Evolutionary conservation across 2,113 vertebrate genomes (phyloP), one percentile per base, ranked within the genome.

Genomic region (Malurus cyaneus): DNA sequence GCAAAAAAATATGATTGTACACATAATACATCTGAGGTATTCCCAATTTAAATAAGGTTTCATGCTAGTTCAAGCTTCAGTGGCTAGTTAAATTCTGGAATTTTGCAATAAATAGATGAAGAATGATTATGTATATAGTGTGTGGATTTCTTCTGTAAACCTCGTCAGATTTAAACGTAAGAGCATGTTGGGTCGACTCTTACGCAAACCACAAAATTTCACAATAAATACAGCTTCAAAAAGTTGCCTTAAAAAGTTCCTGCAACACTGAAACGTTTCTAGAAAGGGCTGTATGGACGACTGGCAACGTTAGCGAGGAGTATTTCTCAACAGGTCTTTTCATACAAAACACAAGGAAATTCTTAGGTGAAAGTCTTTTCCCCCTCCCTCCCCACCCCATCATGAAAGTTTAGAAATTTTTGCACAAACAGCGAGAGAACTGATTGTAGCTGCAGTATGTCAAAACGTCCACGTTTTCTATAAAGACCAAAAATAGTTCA

Each of bases 11-110:
- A 98, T 98, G 98, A 98, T 96, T 97, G 98, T 97, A 98, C 97
- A 96, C 94, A 92, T 92, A 98, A 98, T 97, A 98, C 98, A 98
- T 92, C 98, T 98, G 98, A 98, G 97, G 97, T 97, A 98, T 98
- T 88, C 97, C 96, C 98, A 93, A 97, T 98, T 98, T 98, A 98
- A 97, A 98, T 98, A 98, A 97, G 95, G 67, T 94, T 95, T 73
- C 96, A 80, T 82, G 94, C 95, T 96, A 94, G 94, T 97, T 97
- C 97, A 96, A 97, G 97, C 97, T 97, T 97, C 94, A 26, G 96
- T 94, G 95, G 94, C 94, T 91, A 93, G 80, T 96, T 95, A 93
- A 89, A 92, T 86, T 94, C 93, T 93, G 96, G 96, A 96, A 95
- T 95, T 95, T 96, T 80, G 95, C 95, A 97, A 98, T 98, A 98